phyloP scores from a whole-genome alignment of 2,797 vertebrate species.

The Gymnoscopelus braueri region DNA sequence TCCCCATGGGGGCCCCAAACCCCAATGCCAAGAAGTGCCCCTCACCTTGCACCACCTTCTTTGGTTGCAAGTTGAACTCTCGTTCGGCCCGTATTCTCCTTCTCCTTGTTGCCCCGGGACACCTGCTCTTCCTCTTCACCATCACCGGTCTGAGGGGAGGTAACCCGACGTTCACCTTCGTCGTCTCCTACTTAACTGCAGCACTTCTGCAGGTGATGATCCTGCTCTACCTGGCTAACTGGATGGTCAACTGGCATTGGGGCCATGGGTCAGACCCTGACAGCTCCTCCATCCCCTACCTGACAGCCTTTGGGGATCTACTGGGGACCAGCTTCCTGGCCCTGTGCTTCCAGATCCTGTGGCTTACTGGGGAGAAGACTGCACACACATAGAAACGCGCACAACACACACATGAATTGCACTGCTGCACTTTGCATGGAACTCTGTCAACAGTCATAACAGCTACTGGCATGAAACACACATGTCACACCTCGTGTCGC shows the following conservation, averaged over 20 bases:
- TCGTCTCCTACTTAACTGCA: conserved; percentile 93
- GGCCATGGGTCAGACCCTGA: conserved; percentile 94
- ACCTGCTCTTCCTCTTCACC: conserved; percentile 96
- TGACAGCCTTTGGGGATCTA: conserved; percentile 96
- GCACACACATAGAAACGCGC: conserved; percentile 41
- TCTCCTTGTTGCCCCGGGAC: conserved; percentile 94
- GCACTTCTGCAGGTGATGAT: conserved; percentile 96
- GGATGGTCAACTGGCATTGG: conserved; percentile 99
- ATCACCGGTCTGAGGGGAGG: conserved; percentile 95
- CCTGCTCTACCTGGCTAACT: conserved; percentile 97
- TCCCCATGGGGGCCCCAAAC: conserved; percentile 86
- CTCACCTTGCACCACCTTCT: conserved; percentile 93
- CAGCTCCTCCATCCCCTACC: conserved; percentile 99
- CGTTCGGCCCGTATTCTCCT: conserved; percentile 95
- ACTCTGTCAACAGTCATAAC: too few species aligned
- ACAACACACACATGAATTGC: neutral
- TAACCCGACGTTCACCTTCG: conserved; percentile 93
- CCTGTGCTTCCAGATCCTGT: conserved; percentile 96
- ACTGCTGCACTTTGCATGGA: too few species aligned
- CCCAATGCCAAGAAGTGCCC: conserved; percentile 87
- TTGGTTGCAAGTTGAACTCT: conserved; percentile 90
- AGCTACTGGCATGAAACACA: too few species aligned
- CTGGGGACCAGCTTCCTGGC: conserved; percentile 96
- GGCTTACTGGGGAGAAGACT: conserved; percentile 97
- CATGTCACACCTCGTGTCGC: too few species aligned